Base-by-base conservation (phyloP, 2,113 vertebrate species). In the Equus quagga region DNA sequence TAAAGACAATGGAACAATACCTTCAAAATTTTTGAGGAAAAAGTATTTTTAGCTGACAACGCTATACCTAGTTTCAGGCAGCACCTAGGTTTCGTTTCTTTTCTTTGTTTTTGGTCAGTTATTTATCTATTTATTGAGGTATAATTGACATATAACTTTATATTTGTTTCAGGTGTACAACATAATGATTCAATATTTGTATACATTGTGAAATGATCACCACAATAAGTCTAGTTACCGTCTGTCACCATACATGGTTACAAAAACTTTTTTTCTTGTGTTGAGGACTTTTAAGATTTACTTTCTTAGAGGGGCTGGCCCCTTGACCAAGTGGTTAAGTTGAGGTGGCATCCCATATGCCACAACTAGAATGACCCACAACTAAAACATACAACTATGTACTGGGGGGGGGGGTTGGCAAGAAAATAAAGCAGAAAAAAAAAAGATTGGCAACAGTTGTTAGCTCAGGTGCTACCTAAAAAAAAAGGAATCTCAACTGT, bases 21-120 rank as follows among this genome's bases (percentile, higher is more conserved):
- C 56, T 81, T 96, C n/a, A 86, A 96, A n/a, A n/a, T 65, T 73
- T 72, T 72, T 65, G 46, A 81, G 73, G 36, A 72, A 86, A 73
- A 54, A 23, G 21, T 62, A 60, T 62, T 90, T 84, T 87, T 67
- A 69, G 58, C 10, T 75, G 44, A 92, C 19, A 84, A 72, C n/a
- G 84, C 11, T 46, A 62, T 31, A 44, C 11, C 17, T 8, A 56
- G 49, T 72, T 31, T 92, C 46, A 70, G 41, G n/a, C 31, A 75
- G 3, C 64, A 67, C 54, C 80, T 81, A 80, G 13, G 24, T 24
- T 80, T 70, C 69, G 62, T 54, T 65, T 51, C 2, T n/a, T 60
- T 60, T 41, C 5, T 18, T 72, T 33, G 10, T 67, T 84, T 51
- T 54, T 69, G 51, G 21, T 41, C 6, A 56, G 19, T 86, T 60